Evolutionary conservation across 1,140 invertebrate genomes (phyloP).

Genomic region (Drosophila ironensis): DNA sequence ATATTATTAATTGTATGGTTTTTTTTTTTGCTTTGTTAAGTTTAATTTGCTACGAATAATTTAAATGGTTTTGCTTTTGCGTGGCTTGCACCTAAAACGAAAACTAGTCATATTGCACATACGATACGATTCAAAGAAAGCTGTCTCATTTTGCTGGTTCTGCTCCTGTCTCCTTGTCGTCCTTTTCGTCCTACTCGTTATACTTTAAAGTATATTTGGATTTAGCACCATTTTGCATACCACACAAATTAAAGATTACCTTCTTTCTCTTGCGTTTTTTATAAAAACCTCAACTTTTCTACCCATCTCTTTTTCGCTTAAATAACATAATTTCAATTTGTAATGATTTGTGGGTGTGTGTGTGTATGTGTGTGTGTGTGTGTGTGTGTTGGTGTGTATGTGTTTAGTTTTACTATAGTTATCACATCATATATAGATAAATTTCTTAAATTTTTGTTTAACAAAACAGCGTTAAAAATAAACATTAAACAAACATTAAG

Average conservation of each 20-base stretch:
- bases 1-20: constrained; percentile 7
- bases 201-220: constrained; percentile 80
- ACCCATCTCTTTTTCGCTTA: constrained; percentile 40
- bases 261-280: constrained; percentile 30
- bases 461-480: constrained; percentile 72
- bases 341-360: constrained; percentile 55
- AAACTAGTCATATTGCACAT: constrained; percentile 86
- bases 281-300: constrained; percentile 42
- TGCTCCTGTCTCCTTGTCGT: constrained; percentile 6
- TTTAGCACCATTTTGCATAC: constrained; percentile 81
- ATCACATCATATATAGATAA: constrained; percentile 78
- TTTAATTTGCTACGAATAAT: constrained; percentile 13
- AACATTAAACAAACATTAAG: constrained; percentile 77
- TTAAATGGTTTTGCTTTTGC: constrained; percentile 42
- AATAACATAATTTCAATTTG: constrained; percentile 77
- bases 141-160: neutral
- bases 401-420: constrained; percentile 76
- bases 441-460: constrained; percentile 69
- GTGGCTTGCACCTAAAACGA: constrained; percentile 82
- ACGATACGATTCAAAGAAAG: constrained; percentile 47
- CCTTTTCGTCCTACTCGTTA: constrained; percentile 24
- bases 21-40: constrained; percentile 7
- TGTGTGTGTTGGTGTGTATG: constrained; percentile 30
- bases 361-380: constrained; percentile 26
- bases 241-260: constrained; percentile 67